Base-by-base conservation (phyloP, 2,113 vertebrate species). In the Tonatia bakeri region DNA sequence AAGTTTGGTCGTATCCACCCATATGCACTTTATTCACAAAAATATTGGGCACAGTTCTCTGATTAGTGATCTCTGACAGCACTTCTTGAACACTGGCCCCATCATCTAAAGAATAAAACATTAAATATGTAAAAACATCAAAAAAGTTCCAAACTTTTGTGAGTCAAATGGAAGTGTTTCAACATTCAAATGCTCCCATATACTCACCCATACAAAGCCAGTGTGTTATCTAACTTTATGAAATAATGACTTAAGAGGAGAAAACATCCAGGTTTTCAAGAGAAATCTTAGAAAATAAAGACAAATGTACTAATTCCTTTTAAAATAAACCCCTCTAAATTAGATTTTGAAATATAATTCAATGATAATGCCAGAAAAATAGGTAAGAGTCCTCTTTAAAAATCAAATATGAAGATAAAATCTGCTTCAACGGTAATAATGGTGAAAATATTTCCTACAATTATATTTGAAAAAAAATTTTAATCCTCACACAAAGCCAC, bases 21-120 rank as follows among this genome's bases (percentile, higher is more conserved):
- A 99, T 0, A 0, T 99, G 99, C 0, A 98, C 99, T 98, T 99
- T 99, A 98, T 99, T 99, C 97, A 99, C 98, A 98, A 99, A 99
- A 65, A 99, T 98, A 24, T 98, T 99, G 61, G 99, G 99, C 87
- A 99, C 99, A 0, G 99, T 99, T 95, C 98, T 99, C 98, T 99
- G 99, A 72, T 99, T 99, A 1, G 99, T 99, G 97, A 99, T 98
- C 96, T 99, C 99, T 2, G 94, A 96, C 82, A 99, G 98, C 31
- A 99, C 96, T 64, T 99, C 99, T 96, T 99, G 99, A 97, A 99
- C 99, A 97, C 91, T 98, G 70, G 98, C 94, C 28, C 99, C 99
- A 91, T 99, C 98, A 45, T 99, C 99, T 99, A 97, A 59, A 95
- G 80, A 95, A 80, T 54, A 87, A 90, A 81, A 90, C 92, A 69